Evolutionary conservation across 2,888 invertebrate genomes (phyloP).

Genomic region (Macrosoma leucophasiata): DNA sequence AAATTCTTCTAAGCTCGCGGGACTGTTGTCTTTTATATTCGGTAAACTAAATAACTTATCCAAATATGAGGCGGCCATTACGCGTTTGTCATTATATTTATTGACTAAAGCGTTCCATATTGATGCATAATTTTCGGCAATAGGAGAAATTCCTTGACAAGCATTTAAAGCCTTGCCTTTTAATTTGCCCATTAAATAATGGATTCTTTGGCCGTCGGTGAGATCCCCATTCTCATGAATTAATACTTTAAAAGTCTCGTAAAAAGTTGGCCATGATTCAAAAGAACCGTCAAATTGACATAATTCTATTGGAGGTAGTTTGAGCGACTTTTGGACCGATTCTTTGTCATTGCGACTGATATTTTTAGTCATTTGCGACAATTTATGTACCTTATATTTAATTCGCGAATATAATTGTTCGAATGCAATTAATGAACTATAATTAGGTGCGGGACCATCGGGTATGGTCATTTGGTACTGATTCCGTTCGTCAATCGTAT

Average conservation of each 20-base stretch:
- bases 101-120: conserved; percentile 4
- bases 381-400: neutral
- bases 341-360: conserved; percentile 1
- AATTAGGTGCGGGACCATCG: conserved; percentile 6
- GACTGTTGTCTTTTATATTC: conserved; percentile 1
- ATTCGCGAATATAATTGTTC: conserved; percentile 1
- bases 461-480: conserved; percentile 1
- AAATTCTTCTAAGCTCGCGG: neutral
- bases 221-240: conserved; percentile 7
- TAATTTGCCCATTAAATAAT: conserved; percentile 10
- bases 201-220: conserved; percentile 7
- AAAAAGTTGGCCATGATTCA: conserved; percentile 10
- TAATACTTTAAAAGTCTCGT: conserved; percentile 4
- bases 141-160: conserved; percentile 9
- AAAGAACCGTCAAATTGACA: conserved; percentile 3
- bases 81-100: conserved; percentile 8
- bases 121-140: conserved; percentile 5
- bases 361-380: neutral
- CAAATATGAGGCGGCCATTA: conserved; percentile 5
- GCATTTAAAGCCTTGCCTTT: conserved; percentile 8
- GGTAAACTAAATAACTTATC: conserved; percentile 3
- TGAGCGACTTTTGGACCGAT: conserved; percentile 4
- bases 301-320: conserved; percentile 9
- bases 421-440: conserved; percentile 2
- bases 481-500: conserved; percentile 11